These are phyloP conservation scores for Actinemys pallida DNA, from an alignment of 2,113 vertebrate species.

Conservation along the genomic window DNA sequence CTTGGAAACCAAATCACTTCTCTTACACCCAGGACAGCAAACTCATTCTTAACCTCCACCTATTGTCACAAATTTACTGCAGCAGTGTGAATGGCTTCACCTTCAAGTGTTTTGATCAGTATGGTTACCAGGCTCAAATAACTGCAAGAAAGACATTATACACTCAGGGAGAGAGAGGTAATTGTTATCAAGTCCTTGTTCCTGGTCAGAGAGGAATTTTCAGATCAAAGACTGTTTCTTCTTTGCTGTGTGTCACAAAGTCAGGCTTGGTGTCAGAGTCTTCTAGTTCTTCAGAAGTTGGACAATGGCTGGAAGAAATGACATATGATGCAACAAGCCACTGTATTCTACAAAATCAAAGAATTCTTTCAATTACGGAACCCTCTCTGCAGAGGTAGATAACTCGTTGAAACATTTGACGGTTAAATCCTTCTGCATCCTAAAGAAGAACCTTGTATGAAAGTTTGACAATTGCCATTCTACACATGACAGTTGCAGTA, in stretches of 20 bases:
- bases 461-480: rapidly evolving
- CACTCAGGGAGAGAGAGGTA: neutral
- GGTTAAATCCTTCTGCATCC: rapidly evolving
- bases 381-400: neutral
- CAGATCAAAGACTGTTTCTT: constrained; percentile 21
- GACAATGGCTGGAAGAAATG: constrained; percentile 5
- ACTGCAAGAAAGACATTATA: neutral
- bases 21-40: neutral
- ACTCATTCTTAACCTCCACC: neutral
- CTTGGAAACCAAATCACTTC: constrained; percentile 24
- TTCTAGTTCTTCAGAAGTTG: constrained; percentile 5
- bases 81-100: constrained; percentile 31
- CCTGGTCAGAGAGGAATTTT: neutral
- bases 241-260: neutral
- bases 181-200: neutral
- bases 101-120: neutral
- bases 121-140: neutral
- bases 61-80: neutral
- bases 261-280: neutral
- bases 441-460: rapidly evolving
- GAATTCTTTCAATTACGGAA: neutral
- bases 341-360: constrained; percentile 39
- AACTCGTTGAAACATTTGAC: neutral
- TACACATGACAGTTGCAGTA: rapidly evolving
- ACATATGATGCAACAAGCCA: neutral